Base-by-base conservation (phyloP, 2,888 invertebrate species). In the Trachelus stipa region DNA sequence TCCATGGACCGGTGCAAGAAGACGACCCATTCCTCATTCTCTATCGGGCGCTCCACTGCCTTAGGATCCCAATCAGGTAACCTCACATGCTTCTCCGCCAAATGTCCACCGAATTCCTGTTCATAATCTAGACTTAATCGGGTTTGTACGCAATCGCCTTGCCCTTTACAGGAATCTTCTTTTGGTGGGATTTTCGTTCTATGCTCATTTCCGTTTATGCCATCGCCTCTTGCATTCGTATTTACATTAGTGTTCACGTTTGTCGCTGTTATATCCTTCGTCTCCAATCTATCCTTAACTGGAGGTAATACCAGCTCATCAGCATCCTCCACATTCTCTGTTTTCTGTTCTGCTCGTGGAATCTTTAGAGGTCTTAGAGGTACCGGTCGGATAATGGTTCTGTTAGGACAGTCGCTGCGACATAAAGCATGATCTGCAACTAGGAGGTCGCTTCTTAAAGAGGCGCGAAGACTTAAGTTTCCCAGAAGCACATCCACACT, bases 21-120 rank as follows among this genome's bases (percentile, higher is more conserved):
- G 1, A 95, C 97, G 81, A 96, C 93, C 97, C 97, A 97, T 91
- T 97, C 97, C 82, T 97, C 97, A 83, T 96, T 94, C 90, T 97
- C 97, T 80, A 97, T 95, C 4, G 96, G 95, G 34, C 91, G 90
- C 35, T 92, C 91, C 0, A 88, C 80, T 11, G 87, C 85, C n/a
- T 82, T 82, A 0, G 89, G 87, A 71, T 87, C 86, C 89, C 89
- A 90, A 76, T 89, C 89, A 0, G 87, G 82, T 33, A 90, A 79
- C 78, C 88, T 81, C 9, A 78, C 74, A 4, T 81, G 81, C 15
- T 85, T 85, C 12, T 82, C 79, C 4, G 68, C 37, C 9, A 79
- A n/a, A 74, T 83, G 79, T 34, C 81, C 81, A 33, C 83, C 83
- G 37, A 86, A 86, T 79, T 88, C 86, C 23, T 82, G 83, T 74